phyloP scores from a whole-genome alignment of 2,113 vertebrate species.

The Trachemys scripta region DNA sequence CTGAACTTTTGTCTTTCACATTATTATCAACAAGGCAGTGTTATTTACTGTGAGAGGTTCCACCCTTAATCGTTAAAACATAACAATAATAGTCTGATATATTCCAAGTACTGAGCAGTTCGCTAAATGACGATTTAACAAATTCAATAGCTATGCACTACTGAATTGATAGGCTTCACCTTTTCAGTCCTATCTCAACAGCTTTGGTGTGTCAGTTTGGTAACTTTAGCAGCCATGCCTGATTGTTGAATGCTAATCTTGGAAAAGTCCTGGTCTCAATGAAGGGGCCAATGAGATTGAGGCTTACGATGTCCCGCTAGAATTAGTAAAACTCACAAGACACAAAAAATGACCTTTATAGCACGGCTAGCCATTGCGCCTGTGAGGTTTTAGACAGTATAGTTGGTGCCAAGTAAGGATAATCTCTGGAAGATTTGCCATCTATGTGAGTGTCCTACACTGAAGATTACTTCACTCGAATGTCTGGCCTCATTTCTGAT shows the following conservation, averaged over 20 bases:
- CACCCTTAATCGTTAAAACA: rapidly evolving
- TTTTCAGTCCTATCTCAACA: not conserved
- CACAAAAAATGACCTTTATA: not conserved
- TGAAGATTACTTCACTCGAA: not conserved
- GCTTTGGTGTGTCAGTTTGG: not conserved
- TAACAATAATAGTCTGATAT: not conserved
- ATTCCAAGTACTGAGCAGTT: not conserved
- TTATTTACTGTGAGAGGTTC: not conserved
- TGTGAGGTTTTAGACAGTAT: rapidly evolving
- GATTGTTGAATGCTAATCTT: not conserved
- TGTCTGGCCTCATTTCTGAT: not conserved
- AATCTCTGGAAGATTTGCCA: not conserved
- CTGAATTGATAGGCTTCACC: not conserved
- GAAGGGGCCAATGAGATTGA: not conserved
- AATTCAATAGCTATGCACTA: not conserved
- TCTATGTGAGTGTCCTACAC: not conserved
- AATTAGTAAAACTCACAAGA: not conserved
- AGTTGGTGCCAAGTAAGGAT: not conserved
- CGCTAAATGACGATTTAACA: not conserved
- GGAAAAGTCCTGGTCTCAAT: not conserved
- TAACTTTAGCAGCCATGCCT: not conserved
- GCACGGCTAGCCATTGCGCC: not conserved
- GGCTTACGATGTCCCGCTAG: not conserved
- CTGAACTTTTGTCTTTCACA: not conserved
- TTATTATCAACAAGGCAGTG: not conserved